A percentile compares a stretch with the other conserved stretches of the same genome.
Evolutionary conservation across 2,113 vertebrate genomes (phyloP).

Genomic region (Edolisoma coerulescens): DNA sequence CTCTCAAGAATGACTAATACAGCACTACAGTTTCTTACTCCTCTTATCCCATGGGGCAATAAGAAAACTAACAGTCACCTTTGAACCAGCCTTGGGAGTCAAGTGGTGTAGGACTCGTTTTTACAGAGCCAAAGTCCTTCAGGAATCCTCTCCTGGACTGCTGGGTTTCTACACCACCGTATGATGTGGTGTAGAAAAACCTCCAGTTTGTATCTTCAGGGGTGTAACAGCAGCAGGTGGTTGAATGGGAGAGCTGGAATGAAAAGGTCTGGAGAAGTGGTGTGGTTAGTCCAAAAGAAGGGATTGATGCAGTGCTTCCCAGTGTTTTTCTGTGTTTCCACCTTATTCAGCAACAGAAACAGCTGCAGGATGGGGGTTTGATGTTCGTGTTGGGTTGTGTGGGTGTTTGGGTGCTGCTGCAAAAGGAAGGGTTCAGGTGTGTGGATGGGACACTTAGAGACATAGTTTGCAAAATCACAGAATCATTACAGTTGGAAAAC

Average conservation of each 20-base stretch:
- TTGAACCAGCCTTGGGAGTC: not conserved
- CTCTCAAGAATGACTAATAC: not conserved
- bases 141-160: not conserved
- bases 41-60: not conserved
- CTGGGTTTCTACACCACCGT: not conserved
- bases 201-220: not conserved
- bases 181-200: not conserved
- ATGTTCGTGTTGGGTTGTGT: rapidly evolving
- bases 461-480: not conserved
- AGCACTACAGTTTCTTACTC: not conserved
- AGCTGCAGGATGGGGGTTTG: too few relatives aligned
- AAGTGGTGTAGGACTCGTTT: not conserved
- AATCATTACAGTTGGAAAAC: not conserved
- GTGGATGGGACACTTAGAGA: not conserved
- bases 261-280: not conserved
- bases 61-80: not conserved
- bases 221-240: not conserved
- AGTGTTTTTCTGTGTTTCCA: not conserved
- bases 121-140: not conserved
- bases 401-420: not conserved
- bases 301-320: not conserved
- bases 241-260: not conserved
- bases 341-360: not conserved
- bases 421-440: not conserved
- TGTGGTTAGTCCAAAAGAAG: not conserved